Base-by-base conservation (phyloP, 2,888 invertebrate genomes). In the Sialis lutaria region DNA sequence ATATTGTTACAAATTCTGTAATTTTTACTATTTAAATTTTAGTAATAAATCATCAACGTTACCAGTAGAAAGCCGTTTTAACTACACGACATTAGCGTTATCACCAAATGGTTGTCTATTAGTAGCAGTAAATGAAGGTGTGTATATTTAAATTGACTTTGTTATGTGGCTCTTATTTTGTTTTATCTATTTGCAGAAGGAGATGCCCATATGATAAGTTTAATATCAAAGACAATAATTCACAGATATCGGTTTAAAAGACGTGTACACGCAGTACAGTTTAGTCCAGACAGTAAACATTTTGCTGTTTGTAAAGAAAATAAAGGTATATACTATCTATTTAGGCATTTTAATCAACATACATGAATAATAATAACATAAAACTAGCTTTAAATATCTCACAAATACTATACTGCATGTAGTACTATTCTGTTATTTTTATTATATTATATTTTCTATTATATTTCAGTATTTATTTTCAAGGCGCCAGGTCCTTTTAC, bases 201-300 rank as follows among this genome's bases (percentile, higher is more conserved):
- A 6, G 80, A 86, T 55, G 82, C 85, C 0, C 81, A 86, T 58
- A 73, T 90, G 59, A 88, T 93, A 46, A 92, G 88, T 60, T 70
- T 95, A 59, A 65, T 86, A 7, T 90, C 89, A 49, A 81, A 82
- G 56, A 80, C 81, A 33, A 73, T 91, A 1, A 75, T 96, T 53
- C 86, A 93, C 60, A 77, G 74, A 40, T 84, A 91, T 57, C 78
- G 85, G 58, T 93, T 95, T 60, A 84, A 83, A 57, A 71, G 77
- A 48, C 73, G 73, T 52, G 81, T 92, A 0, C 74, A 74, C 53
- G 79, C 79, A 45, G 74, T 95, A 0, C 78, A 77, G 58, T 98
- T 97, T 64, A 95, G 95, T 60, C 96, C 96, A 0, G 82, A 96
- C 71, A 92, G 93, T 22, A 83, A 81, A 69, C 82, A 87, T 59